These are phyloP conservation scores for Harpagoxenus sublaevis DNA, from an alignment of 2,888 invertebrate genomes.

Conservation along the genomic window DNA sequence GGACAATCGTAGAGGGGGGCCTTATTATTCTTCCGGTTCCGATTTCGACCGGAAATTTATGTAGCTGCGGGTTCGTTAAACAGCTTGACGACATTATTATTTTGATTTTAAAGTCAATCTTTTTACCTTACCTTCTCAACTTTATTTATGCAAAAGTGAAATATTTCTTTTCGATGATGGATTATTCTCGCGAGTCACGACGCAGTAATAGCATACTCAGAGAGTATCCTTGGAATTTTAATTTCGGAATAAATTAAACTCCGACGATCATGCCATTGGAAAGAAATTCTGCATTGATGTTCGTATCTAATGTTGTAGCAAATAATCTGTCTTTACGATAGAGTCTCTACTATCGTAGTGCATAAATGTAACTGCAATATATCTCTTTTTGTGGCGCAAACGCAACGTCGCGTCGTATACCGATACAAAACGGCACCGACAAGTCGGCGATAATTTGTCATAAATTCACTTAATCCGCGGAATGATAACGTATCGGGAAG, in stretches of 20 bases:
- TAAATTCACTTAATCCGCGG: constrained; percentile 59
- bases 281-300: neutral
- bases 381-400: constrained; percentile 19
- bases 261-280: neutral
- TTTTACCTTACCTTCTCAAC: neutral
- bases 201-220: neutral
- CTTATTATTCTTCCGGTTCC: neutral
- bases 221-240: constrained; percentile 22
- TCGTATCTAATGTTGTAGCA: neutral
- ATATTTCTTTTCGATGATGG: neutral
- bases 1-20: constrained; percentile 18
- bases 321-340: neutral
- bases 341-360: neutral
- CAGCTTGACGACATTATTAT: neutral
- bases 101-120: neutral
- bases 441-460: constrained; percentile 38
- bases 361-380: constrained; percentile 7
- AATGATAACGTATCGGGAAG: constrained; percentile 59
- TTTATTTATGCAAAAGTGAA: neutral
- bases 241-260: constrained; percentile 2
- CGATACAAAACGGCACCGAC: constrained; percentile 30
- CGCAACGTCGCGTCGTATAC: neutral
- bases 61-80: neutral
- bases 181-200: neutral
- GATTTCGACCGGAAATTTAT: constrained; percentile 23